Conservation (phyloP, 2,797 vertebrate genomes). For the Danio albolineatus region DNA sequence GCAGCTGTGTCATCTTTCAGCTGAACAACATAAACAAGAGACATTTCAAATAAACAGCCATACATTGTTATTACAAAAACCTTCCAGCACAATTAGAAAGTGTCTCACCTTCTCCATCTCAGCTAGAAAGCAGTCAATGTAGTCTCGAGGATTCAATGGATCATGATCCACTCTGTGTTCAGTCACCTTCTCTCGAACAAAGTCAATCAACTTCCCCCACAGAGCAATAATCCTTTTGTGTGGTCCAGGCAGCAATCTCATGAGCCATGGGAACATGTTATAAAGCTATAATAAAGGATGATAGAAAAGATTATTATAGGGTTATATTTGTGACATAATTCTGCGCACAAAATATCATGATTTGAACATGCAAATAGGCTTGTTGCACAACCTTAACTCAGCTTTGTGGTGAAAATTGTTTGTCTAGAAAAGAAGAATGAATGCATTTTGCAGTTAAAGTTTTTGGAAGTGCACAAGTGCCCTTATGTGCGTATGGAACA, state of each 20-base stretch:
- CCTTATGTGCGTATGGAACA: no score
- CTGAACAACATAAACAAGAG: conserved; percentile 23
- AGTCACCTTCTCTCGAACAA: conserved; percentile 56
- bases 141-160: conserved; percentile 72
- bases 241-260: conserved; percentile 73
- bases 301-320: background rate
- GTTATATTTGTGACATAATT: no score
- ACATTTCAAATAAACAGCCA: background rate
- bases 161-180: conserved; percentile 72
- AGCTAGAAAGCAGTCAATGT: conserved; percentile 77
- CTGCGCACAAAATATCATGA: no score
- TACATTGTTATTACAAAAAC: no score
- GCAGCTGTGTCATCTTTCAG: background rate
- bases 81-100: no score
- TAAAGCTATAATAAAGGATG: conserved; percentile 61
- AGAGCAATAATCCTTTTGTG: conserved; percentile 56
- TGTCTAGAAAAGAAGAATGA: no score
- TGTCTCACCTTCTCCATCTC: conserved; percentile 75
- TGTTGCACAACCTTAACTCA: no score
- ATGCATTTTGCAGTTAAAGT: no score
- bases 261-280: conserved; percentile 67
- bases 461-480: no score
- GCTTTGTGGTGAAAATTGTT: no score
- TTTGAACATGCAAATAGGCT: no score
- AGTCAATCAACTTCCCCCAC: conserved; percentile 39